Conservation (phyloP, 2,888 invertebrate species). For the Adelognathus sp. region DNA sequence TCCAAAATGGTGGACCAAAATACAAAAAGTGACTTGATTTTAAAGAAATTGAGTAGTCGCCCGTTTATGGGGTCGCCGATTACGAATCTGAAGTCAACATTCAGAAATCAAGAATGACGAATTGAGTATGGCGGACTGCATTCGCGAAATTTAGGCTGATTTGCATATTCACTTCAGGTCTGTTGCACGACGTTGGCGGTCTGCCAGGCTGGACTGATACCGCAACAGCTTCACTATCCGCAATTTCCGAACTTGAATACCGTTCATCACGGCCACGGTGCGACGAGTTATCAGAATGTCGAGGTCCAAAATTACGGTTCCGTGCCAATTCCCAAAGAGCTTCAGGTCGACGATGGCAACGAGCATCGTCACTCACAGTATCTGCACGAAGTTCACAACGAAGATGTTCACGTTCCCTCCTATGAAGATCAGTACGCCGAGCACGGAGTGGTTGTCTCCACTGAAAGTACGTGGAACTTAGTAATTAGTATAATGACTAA, state of each 20-base stretch:
- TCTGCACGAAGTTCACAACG: slow-evolving; percentile 33
- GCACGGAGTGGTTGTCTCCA: slow-evolving; percentile 52
- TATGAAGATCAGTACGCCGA: slow-evolving; percentile 11
- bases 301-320: slow-evolving; percentile 70
- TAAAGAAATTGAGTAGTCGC: no score
- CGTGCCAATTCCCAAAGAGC: slow-evolving; percentile 65
- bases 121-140: no score
- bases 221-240: slow-evolving; percentile 58
- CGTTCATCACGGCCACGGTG: slow-evolving; percentile 74
- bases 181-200: slow-evolving; percentile 60
- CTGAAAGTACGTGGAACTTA: slow-evolving; percentile 48
- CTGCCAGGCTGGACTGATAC: slow-evolving; percentile 69
- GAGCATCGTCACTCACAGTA: slow-evolving; percentile 41
- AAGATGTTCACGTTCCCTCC: not conserved
- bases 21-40: no score
- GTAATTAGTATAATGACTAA: not conserved
- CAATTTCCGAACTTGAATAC: slow-evolving; percentile 71
- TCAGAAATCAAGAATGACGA: no score
- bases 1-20: no score
- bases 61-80: no score
- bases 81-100: no score
- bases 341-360: slow-evolving; percentile 58
- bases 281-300: slow-evolving; percentile 76
- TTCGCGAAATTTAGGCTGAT: no score
- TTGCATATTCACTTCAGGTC: slow-evolving; percentile 63